phyloP scores from a whole-genome alignment of 2,113 vertebrate species.

The Oenanthe melanoleuca region DNA sequence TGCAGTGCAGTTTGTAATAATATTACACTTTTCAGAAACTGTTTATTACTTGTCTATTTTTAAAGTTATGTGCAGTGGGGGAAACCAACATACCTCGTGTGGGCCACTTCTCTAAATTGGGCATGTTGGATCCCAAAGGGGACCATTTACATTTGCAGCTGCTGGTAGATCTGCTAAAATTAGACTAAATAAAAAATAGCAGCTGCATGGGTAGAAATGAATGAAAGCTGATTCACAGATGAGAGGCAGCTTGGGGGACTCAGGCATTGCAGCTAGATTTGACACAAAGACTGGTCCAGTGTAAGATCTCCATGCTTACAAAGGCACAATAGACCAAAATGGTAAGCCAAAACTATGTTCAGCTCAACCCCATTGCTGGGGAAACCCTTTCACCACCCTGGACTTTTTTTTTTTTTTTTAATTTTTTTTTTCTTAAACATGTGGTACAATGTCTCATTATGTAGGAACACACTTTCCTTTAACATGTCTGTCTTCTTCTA shows the following conservation, averaged over 20 bases:
- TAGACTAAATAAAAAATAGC: conserved; percentile 52
- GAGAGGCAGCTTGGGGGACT: not conserved
- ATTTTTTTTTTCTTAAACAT: not conserved
- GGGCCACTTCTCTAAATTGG: not conserved
- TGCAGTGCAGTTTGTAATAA: not conserved
- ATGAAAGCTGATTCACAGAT: conserved; percentile 29
- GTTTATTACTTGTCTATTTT: not conserved
- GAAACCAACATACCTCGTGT: not conserved
- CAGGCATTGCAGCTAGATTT: not conserved
- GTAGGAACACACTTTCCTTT: conserved; percentile 57
- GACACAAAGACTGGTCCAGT: conserved; percentile 53
- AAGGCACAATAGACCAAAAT: conserved; percentile 16
- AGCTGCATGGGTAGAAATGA: conserved; percentile 28
- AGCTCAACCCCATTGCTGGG: conserved; percentile 11
- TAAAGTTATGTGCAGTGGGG: not conserved
- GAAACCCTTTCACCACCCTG: conserved; percentile 38
- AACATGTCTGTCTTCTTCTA: conserved; percentile 4
- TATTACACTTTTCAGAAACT: not conserved
- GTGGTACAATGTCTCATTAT: conserved; percentile 67
- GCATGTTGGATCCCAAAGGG: not conserved
- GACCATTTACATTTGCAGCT: conserved; percentile 53
- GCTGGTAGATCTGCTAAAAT: conserved; percentile 50
- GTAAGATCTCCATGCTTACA: not conserved
- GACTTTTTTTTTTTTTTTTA: not conserved
- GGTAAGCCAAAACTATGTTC: conserved; percentile 55